These are phyloP conservation scores for Saguinus imperator DNA, from an alignment of 2,113 vertebrate genomes.

Conservation along the genomic window DNA sequence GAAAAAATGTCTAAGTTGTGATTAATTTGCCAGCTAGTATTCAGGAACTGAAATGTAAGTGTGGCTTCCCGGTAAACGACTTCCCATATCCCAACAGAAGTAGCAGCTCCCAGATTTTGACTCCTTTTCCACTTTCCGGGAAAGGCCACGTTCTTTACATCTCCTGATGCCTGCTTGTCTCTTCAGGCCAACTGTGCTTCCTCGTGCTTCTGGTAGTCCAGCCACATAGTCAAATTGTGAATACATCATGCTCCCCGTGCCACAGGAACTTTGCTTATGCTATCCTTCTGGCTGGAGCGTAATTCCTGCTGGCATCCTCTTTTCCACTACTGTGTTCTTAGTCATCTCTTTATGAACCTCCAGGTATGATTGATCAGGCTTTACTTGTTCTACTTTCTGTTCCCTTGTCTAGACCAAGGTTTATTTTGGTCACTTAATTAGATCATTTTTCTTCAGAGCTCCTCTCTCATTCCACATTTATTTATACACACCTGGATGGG, in stretches of 20 bases:
- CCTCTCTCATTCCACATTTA: background rate
- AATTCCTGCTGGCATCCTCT: background rate
- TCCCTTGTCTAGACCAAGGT: background rate
- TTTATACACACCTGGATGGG: background rate
- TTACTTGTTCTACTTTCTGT: background rate
- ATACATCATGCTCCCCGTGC: background rate
- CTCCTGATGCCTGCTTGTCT: background rate
- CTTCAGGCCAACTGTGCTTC: background rate
- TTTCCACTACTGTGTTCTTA: background rate
- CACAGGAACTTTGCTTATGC: background rate
- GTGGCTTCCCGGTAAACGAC: background rate
- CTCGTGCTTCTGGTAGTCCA: background rate
- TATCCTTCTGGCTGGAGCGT: background rate
- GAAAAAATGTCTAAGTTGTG: background rate
- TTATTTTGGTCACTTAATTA: background rate
- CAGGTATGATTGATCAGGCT: background rate
- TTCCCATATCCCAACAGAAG: background rate
- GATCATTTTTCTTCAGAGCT: background rate
- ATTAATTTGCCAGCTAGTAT: background rate
- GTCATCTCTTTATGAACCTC: background rate
- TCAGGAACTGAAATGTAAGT: background rate
- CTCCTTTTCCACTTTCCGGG: background rate
- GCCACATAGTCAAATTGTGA: background rate
- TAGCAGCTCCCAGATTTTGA: background rate
- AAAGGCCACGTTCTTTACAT: background rate